A percentile compares a stretch with the other conserved stretches of the same genome.
These are phyloP conservation scores for Gari tellinella DNA, from an alignment of 2,888 invertebrate genomes.

Conservation along the genomic window DNA sequence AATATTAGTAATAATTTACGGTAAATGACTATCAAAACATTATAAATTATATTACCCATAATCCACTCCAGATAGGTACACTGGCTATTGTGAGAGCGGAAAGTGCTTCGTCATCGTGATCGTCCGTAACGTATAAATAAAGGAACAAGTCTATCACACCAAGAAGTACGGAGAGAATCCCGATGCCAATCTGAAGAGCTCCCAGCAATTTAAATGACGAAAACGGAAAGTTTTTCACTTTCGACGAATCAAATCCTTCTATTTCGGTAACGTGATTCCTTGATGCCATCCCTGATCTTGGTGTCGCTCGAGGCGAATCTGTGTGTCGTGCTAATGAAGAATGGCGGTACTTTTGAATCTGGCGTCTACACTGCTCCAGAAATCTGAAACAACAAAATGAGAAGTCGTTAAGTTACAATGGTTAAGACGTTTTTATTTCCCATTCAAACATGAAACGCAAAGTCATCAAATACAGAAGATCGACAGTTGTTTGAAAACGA, in stretches of 20 bases:
- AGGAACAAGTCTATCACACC: slow-evolving; percentile 68
- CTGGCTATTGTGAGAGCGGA: slow-evolving; percentile 67
- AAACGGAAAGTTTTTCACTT: slow-evolving; percentile 64
- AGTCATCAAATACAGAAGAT: too few species aligned
- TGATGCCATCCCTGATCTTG: slow-evolving; percentile 12
- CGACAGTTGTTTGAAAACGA: too few species aligned
- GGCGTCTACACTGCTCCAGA: slow-evolving; percentile 11
- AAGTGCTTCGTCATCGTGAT: slow-evolving; percentile 46
- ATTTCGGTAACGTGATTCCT: slow-evolving; percentile 27
- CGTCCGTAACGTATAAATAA: slow-evolving; percentile 56
- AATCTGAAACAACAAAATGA: slow-evolving; percentile 15
- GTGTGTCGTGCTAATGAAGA: not conserved
- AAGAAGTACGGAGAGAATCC: slow-evolving; percentile 59
- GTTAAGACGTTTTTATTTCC: too few species aligned
- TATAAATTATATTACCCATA: slow-evolving; percentile 68
- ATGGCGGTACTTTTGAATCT: slow-evolving; percentile 1
- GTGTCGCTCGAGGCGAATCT: not conserved
- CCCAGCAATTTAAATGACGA: slow-evolving; percentile 69
- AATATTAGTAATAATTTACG: too few species aligned
- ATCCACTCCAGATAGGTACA: slow-evolving; percentile 74
- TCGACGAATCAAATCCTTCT: slow-evolving; percentile 62
- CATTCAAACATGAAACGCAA: too few species aligned
- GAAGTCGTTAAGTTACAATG: too few species aligned
- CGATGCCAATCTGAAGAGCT: slow-evolving; percentile 66
- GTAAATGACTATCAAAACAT: too few species aligned